These are phyloP conservation scores for Idaea aversata DNA, from an alignment of 2,888 invertebrate genomes.

Conservation along the genomic window DNA sequence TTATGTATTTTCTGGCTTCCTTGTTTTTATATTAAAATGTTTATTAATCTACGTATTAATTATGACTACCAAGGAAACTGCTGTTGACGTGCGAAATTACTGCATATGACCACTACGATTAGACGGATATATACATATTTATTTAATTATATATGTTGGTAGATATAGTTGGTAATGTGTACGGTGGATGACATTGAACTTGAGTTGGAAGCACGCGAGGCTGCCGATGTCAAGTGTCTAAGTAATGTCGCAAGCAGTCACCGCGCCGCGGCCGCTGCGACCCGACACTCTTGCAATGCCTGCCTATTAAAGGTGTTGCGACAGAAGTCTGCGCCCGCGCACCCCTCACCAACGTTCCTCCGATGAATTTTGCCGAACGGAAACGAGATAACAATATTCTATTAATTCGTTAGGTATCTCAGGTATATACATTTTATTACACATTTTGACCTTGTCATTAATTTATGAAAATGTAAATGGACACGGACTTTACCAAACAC, in stretches of 20 bases:
- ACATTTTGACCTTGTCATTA: neutral
- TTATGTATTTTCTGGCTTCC: neutral
- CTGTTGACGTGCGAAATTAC: neutral
- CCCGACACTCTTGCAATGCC: neutral
- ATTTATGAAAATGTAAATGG: neutral
- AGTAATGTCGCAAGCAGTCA: conserved; percentile 33
- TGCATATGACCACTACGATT: neutral
- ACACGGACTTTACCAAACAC: neutral
- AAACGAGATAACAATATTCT: neutral
- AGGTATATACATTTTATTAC: neutral
- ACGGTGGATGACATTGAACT: conserved; percentile 2
- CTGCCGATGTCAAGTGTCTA: conserved; percentile 31
- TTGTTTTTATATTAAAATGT: neutral
- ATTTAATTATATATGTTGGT: neutral
- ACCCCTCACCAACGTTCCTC: neutral
- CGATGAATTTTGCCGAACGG: neutral
- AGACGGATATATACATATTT: neutral
- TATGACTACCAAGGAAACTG: neutral
- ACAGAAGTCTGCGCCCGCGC: neutral
- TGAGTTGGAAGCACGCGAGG: conserved; percentile 30
- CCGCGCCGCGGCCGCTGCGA: neutral
- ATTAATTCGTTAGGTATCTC: neutral
- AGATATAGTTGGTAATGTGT: neutral
- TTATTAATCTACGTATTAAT: neutral
- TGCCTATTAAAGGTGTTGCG: neutral